Conservation (phyloP, 2,888 invertebrate genomes). For the Drosophila greeni region DNA sequence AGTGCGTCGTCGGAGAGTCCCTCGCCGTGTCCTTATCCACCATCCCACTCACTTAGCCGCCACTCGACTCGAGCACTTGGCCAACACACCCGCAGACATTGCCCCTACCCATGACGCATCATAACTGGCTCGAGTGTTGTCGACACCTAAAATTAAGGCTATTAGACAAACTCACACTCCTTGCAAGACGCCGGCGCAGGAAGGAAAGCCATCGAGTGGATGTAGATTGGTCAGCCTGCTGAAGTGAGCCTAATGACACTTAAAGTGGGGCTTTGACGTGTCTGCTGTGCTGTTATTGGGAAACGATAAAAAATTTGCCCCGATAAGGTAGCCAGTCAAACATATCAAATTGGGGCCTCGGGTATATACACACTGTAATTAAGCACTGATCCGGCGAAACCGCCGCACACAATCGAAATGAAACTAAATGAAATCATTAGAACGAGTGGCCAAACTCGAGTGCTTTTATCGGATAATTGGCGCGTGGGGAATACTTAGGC, state of each 20-base stretch:
- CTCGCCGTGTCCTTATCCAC: constrained; percentile 7
- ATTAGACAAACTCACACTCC: constrained; percentile 36
- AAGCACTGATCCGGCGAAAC: constrained; percentile 42
- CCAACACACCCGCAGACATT: constrained; percentile 19
- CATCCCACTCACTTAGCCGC: constrained; percentile 23
- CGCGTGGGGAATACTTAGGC: constrained; percentile 58
- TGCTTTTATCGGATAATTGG: constrained; percentile 70
- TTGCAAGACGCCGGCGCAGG: not conserved
- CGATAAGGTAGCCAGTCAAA: constrained; percentile 48
- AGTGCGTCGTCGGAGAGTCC: constrained; percentile 9
- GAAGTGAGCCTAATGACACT: constrained; percentile 67
- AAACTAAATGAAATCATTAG: constrained; percentile 63
- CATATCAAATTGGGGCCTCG: constrained; percentile 28
- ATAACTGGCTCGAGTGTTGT: constrained; percentile 65
- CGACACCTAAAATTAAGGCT: constrained; percentile 72
- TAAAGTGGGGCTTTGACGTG: constrained; percentile 52
- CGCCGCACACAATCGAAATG: constrained; percentile 19
- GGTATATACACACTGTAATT: constrained; percentile 60
- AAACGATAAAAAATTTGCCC: constrained; percentile 60
- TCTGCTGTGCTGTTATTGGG: constrained; percentile 52
- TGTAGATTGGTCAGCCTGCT: constrained; percentile 55
- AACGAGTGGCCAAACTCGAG: constrained; percentile 48
- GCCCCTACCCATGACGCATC: constrained; percentile 38
- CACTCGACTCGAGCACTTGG: constrained; percentile 48
- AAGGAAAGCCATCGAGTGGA: constrained; percentile 34